Evolutionary conservation across 2,888 invertebrate genomes (phyloP), one percentile per base, ranked within the genome.

Genomic region (Punctoribates punctum): DNA sequence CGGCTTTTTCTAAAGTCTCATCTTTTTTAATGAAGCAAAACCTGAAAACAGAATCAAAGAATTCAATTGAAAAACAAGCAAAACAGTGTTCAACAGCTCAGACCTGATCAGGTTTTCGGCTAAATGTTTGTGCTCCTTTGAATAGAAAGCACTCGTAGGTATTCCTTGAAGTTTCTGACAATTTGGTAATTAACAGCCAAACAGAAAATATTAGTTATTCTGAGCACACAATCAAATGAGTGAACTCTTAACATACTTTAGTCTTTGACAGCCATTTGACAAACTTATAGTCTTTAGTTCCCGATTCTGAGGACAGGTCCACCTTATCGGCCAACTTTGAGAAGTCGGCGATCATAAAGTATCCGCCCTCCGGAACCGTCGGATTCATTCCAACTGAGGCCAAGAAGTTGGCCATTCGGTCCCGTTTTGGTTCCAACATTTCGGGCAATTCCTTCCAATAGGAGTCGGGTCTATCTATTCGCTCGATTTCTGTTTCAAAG

Each of bases 291-390:
- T 99, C 99, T 79, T 83, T 83, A 38, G 84, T 80, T 78, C 88
- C 89, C 80, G 87, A 87, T 79, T 81, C 79, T 23, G 86, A 86
- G 0, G 77, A 75, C 23, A 76, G 73, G 48, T 81, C 78, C 73
- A 73, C 73, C 29, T 20, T 79, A 83, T 84, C 83, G 90, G 90
- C 88, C 79, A 94, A 84, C 6, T 88, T 86, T 13, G 90, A 89
- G 90, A 93, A 96, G 85, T 99, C 94, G 0, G 96, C 96, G 74
- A 99, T 84, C 87, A 99, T 91, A 83, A 99, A 99, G 85, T 97
- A 99, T 0, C 99, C 98, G 3, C 95, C 96, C 81, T 98, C 94
- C 0, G 99, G 99, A 76, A 96, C 86, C 0, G 93, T 93, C 0
- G 97, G 95, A 54, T 88, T 88, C 89, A 98, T 92, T 0, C 95